Evolutionary conservation across 1,140 invertebrate genomes (phyloP), one percentile per base, ranked within the genome.

Genomic region (Anoplophora glabripennis): DNA sequence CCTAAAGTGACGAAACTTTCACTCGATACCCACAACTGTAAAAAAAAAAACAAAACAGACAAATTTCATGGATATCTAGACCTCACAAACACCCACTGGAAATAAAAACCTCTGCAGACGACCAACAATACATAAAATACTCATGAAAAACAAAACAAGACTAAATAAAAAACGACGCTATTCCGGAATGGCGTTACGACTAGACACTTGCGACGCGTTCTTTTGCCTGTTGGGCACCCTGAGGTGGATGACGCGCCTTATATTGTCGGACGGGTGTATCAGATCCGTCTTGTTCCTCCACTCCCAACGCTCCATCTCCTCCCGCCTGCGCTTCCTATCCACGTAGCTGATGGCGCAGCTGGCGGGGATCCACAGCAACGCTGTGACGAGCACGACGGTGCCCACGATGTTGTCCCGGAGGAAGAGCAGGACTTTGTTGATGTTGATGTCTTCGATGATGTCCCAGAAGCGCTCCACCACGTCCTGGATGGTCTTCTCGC

Each of bases 401-500:
- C 93, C 93, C 9, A 96, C 87, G 72, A 95, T 90, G 71, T 95
- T 94, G 73, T 93, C 91, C 68, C 89, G 84, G 34, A 94, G 77
- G 72, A 94, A 93, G 58, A 88, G 79, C 63, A 96, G 79, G 10
- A 96, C 90, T 75, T 92, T 93, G 70, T 94, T 95, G 36, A 96
- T 94, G 71, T 94, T 95, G 35, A 96, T 95, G 69, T 96, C 93
- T 76, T 96, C 93, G 48, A 97, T 96, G 21, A 96, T 94, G 72
- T 96, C 93, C 94, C 94, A 96, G 75, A 96, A 94, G 48, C 94
- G 82, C 76, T 95, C 92, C 4, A 96, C 92, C 9, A 96, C 92
- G 72, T 96, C 93, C 76, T 96, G 92, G 60, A 96, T 91, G 1
- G 93, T 95, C 76, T 95, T 94, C 71, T 96, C 91, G 73, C 93